Base-by-base conservation (phyloP, 2,113 vertebrate species). In the Gobio gobio region DNA sequence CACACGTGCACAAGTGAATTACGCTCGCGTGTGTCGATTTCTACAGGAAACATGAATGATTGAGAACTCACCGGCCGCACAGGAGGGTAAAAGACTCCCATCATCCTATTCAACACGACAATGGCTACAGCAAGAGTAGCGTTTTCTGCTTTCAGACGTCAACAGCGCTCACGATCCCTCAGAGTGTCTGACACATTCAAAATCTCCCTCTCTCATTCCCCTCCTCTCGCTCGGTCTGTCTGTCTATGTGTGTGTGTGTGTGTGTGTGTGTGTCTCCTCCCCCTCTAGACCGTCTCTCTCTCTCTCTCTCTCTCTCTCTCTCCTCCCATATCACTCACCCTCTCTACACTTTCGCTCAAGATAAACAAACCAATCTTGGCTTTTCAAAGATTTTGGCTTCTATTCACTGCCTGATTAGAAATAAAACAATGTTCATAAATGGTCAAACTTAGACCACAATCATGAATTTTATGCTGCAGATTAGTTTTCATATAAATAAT, bases 71-170 rank as follows among this genome's bases (percentile, higher is more conserved):
- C 94, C 94, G 92, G 93, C 89, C 92, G 88, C 92, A 94, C 90
- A 89, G 92, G 92, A 91, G 93, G 93, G 90, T 94, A 95, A 92
- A 94, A 95, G 91, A 94, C 92, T 92, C 94, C 94, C 94, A 95
- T 95, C 94, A 95, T 95, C 86, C 90, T 95, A 93, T 89, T 93
- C 84, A 89, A 92, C 89, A 89, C 92, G 26, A 90, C 92, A 87
- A 91, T 86, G 33, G 85, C 84, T 45, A 86, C 85, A 83, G 66
- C 86, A 89, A 43, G 70, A 84, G 83, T 86, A 85, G 20, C 40
- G 58, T 68, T 90, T 87, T 86, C 54, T 56, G 49, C 59, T 43
- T 26, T 72, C 56, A 63, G 54, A 24, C 59, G 10, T 24, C 26
- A 29, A 29, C 29, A 33, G 26, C 56, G 22, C 47, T 40, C 40